Conservation (phyloP, 2,888 invertebrate genomes). For the Andrena fulva region DNA sequence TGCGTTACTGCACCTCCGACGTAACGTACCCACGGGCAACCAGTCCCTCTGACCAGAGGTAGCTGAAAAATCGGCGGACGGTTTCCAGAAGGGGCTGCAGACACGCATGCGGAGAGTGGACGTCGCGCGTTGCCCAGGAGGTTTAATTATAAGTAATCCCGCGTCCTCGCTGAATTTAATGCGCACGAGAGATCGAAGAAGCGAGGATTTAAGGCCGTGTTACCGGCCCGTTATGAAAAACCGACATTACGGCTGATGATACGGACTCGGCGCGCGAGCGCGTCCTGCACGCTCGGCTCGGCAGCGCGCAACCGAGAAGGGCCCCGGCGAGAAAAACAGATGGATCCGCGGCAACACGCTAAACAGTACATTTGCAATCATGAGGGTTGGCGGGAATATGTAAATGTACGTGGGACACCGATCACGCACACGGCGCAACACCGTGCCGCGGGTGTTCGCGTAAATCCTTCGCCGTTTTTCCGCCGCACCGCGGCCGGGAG, state of each 20-base stretch:
- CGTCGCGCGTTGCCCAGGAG: slow-evolving; percentile 39
- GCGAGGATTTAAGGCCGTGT: slow-evolving; percentile 62
- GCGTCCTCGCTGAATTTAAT: slow-evolving; percentile 65
- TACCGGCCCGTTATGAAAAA: slow-evolving; percentile 61
- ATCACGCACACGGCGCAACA: slow-evolving; percentile 55
- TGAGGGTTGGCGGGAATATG: slow-evolving; percentile 62
- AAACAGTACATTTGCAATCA: slow-evolving; percentile 63
- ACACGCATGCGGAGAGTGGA: slow-evolving; percentile 42
- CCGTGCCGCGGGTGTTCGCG: slow-evolving; percentile 53
- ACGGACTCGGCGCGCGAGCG: slow-evolving; percentile 18
- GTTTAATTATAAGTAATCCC: slow-evolving; percentile 65
- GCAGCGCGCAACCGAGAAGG: not conserved
- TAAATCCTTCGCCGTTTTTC: slow-evolving; percentile 60
- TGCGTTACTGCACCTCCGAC: not conserved
- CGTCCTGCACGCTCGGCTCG: not conserved
- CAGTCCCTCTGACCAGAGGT: not conserved
- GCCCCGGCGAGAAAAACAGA: not conserved
- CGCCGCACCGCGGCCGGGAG: slow-evolving; percentile 6
- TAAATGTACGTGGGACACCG: slow-evolving; percentile 63
- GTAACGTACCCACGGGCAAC: too few relatives aligned
- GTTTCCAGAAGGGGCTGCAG: slow-evolving; percentile 2
- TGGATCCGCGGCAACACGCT: slow-evolving; percentile 40
- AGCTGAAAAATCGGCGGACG: not conserved
- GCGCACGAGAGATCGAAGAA: slow-evolving; percentile 53
- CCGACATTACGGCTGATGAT: slow-evolving; percentile 63